phyloP scores from a whole-genome alignment of 2,888 invertebrate genomes.

The Drosophila tripunctata region DNA sequence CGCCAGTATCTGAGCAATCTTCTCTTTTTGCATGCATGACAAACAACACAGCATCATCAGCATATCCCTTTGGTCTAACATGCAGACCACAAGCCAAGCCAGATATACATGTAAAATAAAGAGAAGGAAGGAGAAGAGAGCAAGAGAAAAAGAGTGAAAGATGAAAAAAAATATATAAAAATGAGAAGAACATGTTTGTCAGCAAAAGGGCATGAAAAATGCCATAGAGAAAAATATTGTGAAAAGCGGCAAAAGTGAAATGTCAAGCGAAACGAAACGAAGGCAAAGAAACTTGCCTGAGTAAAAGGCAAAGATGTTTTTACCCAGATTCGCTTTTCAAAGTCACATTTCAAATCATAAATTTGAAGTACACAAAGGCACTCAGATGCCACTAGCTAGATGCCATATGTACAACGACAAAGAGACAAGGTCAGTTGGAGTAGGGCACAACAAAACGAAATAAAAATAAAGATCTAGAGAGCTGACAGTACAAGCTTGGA shows the following conservation, averaged over 20 bases:
- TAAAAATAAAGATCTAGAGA: neutral
- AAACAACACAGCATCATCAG: conserved; percentile 39
- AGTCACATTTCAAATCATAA: conserved; percentile 74
- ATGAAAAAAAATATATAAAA: conserved; percentile 2
- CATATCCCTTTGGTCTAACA: conserved; percentile 34
- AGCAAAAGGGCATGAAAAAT: conserved; percentile 52
- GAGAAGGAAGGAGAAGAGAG: neutral
- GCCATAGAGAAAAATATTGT: conserved; percentile 49
- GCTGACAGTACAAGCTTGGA: neutral
- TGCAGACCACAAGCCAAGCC: conserved; percentile 35
- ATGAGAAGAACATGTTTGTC: conserved; percentile 57
- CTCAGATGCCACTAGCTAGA: conserved; percentile 12
- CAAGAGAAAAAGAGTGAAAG: neutral
- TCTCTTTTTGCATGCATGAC: conserved; percentile 41
- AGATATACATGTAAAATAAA: neutral
- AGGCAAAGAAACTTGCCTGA: conserved; percentile 29
- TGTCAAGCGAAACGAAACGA: conserved; percentile 68
- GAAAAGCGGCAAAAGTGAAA: conserved; percentile 66
- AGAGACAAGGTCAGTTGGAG: conserved; percentile 21
- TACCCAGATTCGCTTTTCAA: conserved; percentile 61
- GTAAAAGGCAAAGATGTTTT: conserved; percentile 34
- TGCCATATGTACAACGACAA: conserved; percentile 21
- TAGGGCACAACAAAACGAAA: neutral
- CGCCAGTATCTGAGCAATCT: conserved; percentile 26
- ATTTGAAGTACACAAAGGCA: conserved; percentile 60